These are phyloP conservation scores for Metridium senile DNA, from an alignment of 92 coral and sea anemone genomes.

Conservation along the genomic window DNA sequence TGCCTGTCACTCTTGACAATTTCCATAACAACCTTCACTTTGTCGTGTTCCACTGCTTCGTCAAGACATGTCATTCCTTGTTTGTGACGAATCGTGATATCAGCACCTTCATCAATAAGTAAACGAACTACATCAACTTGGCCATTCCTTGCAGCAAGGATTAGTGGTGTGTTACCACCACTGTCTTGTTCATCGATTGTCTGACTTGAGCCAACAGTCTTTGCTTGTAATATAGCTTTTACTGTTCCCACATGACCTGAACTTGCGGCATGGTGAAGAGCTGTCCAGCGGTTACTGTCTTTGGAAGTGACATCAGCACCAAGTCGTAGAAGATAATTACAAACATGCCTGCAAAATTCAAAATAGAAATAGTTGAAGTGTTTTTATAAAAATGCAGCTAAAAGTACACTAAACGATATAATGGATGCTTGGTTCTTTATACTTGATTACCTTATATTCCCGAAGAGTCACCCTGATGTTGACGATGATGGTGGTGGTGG, in stretches of 20 bases:
- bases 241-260: slow-evolving; percentile 57
- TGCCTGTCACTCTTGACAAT: slow-evolving; percentile 70
- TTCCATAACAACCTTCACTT: slow-evolving; percentile 59
- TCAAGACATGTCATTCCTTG: slow-evolving; percentile 64
- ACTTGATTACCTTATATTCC: no score
- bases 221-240: slow-evolving; percentile 28
- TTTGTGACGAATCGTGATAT: slow-evolving; percentile 52
- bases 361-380: background rate
- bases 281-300: slow-evolving; percentile 78
- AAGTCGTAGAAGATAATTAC: slow-evolving; percentile 40
- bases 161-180: slow-evolving; percentile 67
- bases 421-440: no score
- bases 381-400: background rate
- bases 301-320: slow-evolving; percentile 70
- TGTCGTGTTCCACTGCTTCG: slow-evolving; percentile 67
- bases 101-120: slow-evolving; percentile 54
- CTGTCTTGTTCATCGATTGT: slow-evolving; percentile 54
- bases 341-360: slow-evolving; percentile 48
- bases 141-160: slow-evolving; percentile 64
- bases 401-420: background rate
- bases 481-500: no score
- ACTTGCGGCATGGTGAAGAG: slow-evolving; percentile 68
- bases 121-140: slow-evolving; percentile 43
- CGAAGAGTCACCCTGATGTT: no score
- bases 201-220: slow-evolving; percentile 13